Conservation (phyloP, 2,888 invertebrate species). For the Archips crataeganus region DNA sequence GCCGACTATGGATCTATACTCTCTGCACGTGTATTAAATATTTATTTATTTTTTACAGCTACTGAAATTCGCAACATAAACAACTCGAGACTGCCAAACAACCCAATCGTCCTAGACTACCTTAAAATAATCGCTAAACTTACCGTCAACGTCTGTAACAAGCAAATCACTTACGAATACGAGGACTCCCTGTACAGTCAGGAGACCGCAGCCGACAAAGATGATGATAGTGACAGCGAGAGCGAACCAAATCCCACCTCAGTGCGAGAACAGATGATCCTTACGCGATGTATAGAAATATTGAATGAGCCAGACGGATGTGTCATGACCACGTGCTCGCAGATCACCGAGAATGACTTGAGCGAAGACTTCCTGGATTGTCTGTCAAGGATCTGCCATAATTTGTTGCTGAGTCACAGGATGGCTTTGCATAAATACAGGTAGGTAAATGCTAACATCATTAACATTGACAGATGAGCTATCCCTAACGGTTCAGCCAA, state of each 20-base stretch:
- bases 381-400: conserved; percentile 93
- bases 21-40: not conserved
- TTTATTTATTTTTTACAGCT: conserved; percentile 63
- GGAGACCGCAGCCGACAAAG: conserved; percentile 79
- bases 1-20: too few species aligned
- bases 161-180: conserved; percentile 75
- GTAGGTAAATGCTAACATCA: conserved; percentile 68
- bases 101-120: conserved; percentile 72
- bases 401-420: conserved; percentile 92
- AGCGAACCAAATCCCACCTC: conserved; percentile 79
- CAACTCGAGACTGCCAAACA: conserved; percentile 84
- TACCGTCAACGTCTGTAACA: conserved; percentile 76
- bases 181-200: conserved; percentile 80
- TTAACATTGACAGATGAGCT: not conserved
- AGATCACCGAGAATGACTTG: conserved; percentile 82
- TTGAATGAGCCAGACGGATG: conserved; percentile 86
- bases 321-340: conserved; percentile 74
- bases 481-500: too few species aligned
- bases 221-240: conserved; percentile 86
- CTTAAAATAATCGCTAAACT: conserved; percentile 78
- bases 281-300: conserved; percentile 87
- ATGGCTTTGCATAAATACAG: conserved; percentile 94
- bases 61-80: conserved; percentile 81
- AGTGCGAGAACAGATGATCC: conserved; percentile 74
- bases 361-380: conserved; percentile 87